Evolutionary conservation across 2,888 invertebrate genomes (phyloP).

Genomic region (Thumatha senex): DNA sequence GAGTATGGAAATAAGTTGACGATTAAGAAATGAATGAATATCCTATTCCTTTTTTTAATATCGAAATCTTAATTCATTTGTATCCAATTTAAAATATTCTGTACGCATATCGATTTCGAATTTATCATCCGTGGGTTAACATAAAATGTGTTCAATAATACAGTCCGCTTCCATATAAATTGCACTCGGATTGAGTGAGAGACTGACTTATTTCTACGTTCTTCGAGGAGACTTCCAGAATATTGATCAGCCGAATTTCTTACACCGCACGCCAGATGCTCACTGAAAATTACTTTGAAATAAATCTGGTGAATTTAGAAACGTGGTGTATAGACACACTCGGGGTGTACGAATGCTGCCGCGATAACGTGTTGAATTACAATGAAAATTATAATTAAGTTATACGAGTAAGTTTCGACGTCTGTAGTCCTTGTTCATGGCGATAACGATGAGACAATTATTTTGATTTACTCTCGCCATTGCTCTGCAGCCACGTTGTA

Average conservation of each 20-base stretch:
- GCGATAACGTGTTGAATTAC: constrained; percentile 46
- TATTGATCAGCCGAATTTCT: constrained; percentile 80
- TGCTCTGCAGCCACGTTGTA: constrained; percentile 17
- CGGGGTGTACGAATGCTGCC: constrained; percentile 20
- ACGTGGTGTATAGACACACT: constrained; percentile 32
- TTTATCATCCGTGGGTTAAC: constrained; percentile 34
- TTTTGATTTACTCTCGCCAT: constrained; percentile 24
- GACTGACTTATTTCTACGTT: constrained; percentile 79
- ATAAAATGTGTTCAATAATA: constrained; percentile 41
- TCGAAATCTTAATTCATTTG: constrained; percentile 30
- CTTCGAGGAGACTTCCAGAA: constrained; percentile 73
- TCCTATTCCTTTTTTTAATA: constrained; percentile 15
- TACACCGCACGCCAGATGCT: constrained; percentile 80
- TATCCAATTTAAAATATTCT: constrained; percentile 32
- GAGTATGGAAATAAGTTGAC: too few relatives aligned
- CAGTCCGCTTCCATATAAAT: constrained; percentile 57
- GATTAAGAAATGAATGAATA: neutral
- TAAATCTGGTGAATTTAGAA: constrained; percentile 70
- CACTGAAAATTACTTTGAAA: constrained; percentile 80
- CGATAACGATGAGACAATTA: constrained; percentile 22
- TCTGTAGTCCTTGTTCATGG: constrained; percentile 29
- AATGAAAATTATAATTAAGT: constrained; percentile 53
- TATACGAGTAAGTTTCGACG: constrained; percentile 41
- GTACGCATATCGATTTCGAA: constrained; percentile 38
- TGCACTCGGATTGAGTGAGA: constrained; percentile 68